A percentile compares a stretch with the other conserved stretches of the same genome.
Evolutionary conservation across 2,113 vertebrate genomes (phyloP).

Genomic region (Tauraco erythrolophus): DNA sequence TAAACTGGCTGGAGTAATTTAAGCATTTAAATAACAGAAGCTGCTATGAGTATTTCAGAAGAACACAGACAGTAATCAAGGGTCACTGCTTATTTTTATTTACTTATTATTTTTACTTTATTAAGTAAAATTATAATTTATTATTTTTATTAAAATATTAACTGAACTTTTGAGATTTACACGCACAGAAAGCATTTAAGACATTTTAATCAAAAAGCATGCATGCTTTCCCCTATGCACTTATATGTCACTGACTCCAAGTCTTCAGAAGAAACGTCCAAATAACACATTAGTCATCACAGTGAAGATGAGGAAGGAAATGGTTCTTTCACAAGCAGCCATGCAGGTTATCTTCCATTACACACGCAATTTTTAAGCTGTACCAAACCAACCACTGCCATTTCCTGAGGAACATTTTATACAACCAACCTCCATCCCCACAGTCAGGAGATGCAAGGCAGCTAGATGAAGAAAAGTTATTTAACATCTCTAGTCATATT

Average conservation of each 20-base stretch:
- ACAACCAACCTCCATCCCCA: not conserved
- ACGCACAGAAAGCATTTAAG: not conserved
- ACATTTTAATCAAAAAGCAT: not conserved
- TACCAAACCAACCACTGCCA: not conserved
- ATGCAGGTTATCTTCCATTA: conserved; percentile 14
- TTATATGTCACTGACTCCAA: not conserved
- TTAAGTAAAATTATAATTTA: too few species aligned
- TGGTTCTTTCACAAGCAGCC: not conserved
- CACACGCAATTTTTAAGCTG: not conserved
- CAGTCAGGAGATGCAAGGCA: not conserved
- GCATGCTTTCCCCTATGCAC: not conserved
- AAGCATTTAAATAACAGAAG: not conserved
- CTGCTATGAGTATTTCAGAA: not conserved
- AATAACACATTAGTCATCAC: not conserved
- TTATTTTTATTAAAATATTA: too few species aligned
- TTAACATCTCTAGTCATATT: not conserved
- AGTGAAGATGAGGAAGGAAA: conserved; percentile 53
- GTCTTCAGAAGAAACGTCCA: not conserved
- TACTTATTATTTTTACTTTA: too few species aligned
- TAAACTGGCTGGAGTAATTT: not conserved
- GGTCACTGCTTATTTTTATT: not conserved
- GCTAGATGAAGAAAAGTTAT: not conserved
- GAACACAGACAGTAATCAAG: not conserved
- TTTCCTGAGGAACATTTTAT: conserved; percentile 17
- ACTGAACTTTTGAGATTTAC: not conserved